Evolutionary conservation across 1,140 invertebrate species (phyloP), one percentile per base, ranked within the genome.

Genomic region (Patella vulgata): DNA sequence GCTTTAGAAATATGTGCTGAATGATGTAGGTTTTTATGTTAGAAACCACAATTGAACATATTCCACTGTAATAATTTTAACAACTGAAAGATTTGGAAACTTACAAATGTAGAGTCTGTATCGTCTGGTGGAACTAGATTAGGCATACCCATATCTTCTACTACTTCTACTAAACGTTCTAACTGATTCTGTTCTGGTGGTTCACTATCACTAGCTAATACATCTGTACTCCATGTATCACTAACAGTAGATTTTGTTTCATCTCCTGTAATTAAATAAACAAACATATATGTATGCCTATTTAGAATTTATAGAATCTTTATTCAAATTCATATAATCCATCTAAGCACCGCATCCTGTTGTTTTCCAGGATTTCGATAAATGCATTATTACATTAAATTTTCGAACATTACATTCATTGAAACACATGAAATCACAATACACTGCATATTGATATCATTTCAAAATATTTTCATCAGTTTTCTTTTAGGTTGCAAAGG

Each of bases 211-310:
- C 94, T 96, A 0, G 94, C 94, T 47, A 97, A 82, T 50, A 97
- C 95, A 85, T 98, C 96, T 1, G 95, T 98, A 59, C 94, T 96
- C 96, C 96, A 98, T 1, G 96, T 97, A 82, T 98, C 96, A 63
- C 94, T 96, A 47, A 97, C 95, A 73, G 97, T 90, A 21, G 95
- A 97, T 70, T 96, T 90, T 1, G 95, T 96, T 85, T 98, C 95
- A 81, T 97, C 95, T 50, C 86, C 87, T 79, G 58, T 48, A 75
- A 74, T 56, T 30, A 65, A 23, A 48, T 30, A 47, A 68, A n/a
- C n/a, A n/a, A n/a, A n/a, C 31, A n/a, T 30, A 28, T 46, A 19
- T 42, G n/a, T 40, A 27, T 28, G 30, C n/a, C n/a, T n/a, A 23
- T 51, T 6, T 51, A 27, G 30, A 6, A 23, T 19, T 23, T 2